Base-by-base conservation (phyloP, 2,888 invertebrate species). In the Cryptocephalus moraei region DNA sequence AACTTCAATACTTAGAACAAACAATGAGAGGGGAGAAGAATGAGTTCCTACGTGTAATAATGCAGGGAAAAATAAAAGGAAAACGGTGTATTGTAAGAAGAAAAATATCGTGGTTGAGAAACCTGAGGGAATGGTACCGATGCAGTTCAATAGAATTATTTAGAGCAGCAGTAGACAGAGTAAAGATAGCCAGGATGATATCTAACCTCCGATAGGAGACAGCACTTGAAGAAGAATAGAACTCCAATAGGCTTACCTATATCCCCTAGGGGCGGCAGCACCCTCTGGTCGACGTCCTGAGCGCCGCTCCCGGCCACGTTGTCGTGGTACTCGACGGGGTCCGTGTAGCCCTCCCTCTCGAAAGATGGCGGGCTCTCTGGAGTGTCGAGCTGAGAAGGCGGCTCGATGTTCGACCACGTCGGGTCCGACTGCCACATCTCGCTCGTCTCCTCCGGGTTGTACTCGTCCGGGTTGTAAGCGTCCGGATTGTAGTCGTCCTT, bases 301-400 rank as follows among this genome's bases (percentile, higher is more conserved):
- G 55, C 59, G 9, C 58, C 57, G 39, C 49, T 51, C 31, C 50
- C 44, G 34, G 47, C 36, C 9, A 48, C 32, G 47, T 53, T 60
- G 47, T 82, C 82, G 57, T 78, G 77, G 58, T 82, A 83, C 53
- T 81, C 81, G 9, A 81, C 72, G 3, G 78, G 75, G 57, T 75
- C 76, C 10, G 69, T 70, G 47, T 75, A 75, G 38, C 75, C 73
- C 56, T 81, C 75, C 57, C 80, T 78, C 56, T 82, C 82, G 53
- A 78, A 81, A 53, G 76, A 74, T 1, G 81, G 81, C 14, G 83
- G 82, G 42, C 82, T 82, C 54, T 80, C 79, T 1, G 82, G 82
- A 0, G 82, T 81, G 57, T 80, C 80, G 46, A 46, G 38, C n/a
- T 46, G 43, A 39, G 32, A 10, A 2, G 14, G n/a, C 10, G 14